Evolutionary conservation across 2,797 vertebrate species (phyloP), one percentile per base, ranked within the genome.

Genomic region (Prunella strophiata): DNA sequence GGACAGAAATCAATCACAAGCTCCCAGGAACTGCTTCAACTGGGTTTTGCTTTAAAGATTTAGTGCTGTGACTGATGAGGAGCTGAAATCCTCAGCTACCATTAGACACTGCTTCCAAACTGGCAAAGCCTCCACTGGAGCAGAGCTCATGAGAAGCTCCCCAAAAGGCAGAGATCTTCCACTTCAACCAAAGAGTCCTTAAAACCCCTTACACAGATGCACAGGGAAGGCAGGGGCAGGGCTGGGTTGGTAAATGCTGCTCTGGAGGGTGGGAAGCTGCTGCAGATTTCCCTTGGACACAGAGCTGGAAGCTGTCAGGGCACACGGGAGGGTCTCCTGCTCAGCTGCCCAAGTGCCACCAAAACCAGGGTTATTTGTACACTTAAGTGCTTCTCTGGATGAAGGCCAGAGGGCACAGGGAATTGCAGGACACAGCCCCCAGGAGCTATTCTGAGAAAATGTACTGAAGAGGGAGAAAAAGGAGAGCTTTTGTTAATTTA

Each of bases 361-460:
- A 78, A 84, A 94, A 34, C 29, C 38, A 59, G 70, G 72, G 76
- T 38, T 74, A 7, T 54, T 50, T 43, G 76, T 25, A 19, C 11
- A 9, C 63, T 55, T 43, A 72, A 93, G 51, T 76, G 85, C 77
- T 95, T 73, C 43, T 34, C 55, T 90, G 89, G 89, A 84, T 0
- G 3, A 83, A 51, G 74, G 68, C 79, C 88, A 90, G 70, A 75
- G 73, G 62, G 73, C 76, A 88, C 54, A 43, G 51, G 51, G 82
- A 78, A 66, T 42, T 54, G 80, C 81, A 89, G 75, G 57, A 74
- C 47, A 36, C 65, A 55, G 62, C 43, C 66, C 61, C 3, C 2
- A 51, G 27, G 51, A 83, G 59, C 51, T 91, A 75, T 81, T 89
- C 84, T 74, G 58, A 87, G 78, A 72, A 81, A 94, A 89, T 25